A percentile compares a stretch with the other conserved stretches of the same genome.
Evolutionary conservation across 2,888 invertebrate species (phyloP).

Genomic region (Oscheius myriophilus): DNA sequence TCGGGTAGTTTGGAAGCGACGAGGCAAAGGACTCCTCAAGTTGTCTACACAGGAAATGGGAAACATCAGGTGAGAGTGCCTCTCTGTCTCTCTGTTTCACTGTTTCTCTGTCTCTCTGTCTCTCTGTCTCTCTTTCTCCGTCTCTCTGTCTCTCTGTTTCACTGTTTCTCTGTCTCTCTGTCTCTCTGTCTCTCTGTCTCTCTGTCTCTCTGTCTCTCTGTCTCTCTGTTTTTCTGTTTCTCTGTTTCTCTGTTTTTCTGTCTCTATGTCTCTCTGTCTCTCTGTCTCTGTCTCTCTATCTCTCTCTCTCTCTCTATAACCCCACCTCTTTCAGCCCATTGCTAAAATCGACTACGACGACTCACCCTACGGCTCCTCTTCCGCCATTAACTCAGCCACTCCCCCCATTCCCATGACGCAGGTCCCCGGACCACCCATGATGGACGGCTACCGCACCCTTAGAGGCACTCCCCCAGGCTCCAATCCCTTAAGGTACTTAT

Average conservation of each 20-base stretch:
- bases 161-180: no score
- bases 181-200: no score
- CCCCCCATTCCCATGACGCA: slow-evolving; percentile 56
- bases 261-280: no score
- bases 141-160: slow-evolving; percentile 11
- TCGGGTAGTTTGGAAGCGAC: slow-evolving; percentile 62
- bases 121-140: no score
- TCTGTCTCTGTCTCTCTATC: no score
- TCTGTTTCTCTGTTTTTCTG: no score
- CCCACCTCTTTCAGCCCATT: slow-evolving; percentile 54
- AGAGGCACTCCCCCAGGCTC: slow-evolving; percentile 45
- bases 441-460: slow-evolving; percentile 61
- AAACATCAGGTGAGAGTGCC: slow-evolving; percentile 55
- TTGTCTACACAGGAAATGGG: slow-evolving; percentile 69
- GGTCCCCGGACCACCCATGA: slow-evolving; percentile 49
- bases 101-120: slow-evolving; percentile 20
- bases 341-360: slow-evolving; percentile 61
- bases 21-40: slow-evolving; percentile 66
- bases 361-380: slow-evolving; percentile 61
- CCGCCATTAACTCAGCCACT: slow-evolving; percentile 53
- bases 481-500: slow-evolving; percentile 44
- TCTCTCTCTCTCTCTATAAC: not conserved
- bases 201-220: not conserved
- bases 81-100: not conserved
- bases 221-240: not conserved